Percentiles rank a stretch among this genome's conserved stretches.
Evolutionary conservation across 2,888 invertebrate genomes (phyloP).

Genomic region (Volucella inflata): DNA sequence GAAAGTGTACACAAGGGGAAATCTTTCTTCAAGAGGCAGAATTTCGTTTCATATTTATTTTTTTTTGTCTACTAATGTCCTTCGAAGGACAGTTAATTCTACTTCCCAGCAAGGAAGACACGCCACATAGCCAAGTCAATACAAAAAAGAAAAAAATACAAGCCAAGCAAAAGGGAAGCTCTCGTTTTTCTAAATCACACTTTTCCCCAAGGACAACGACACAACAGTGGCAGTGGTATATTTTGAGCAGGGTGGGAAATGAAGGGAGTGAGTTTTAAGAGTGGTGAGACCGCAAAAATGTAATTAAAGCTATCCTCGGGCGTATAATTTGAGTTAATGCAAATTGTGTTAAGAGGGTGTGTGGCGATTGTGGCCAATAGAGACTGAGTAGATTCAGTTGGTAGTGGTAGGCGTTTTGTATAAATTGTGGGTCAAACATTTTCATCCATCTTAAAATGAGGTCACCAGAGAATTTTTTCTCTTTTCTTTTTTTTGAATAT

Average conservation of each 20-base stretch:
- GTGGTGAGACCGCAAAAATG: conserved; percentile 68
- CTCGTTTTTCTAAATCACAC: conserved; percentile 44
- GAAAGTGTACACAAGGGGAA: conserved; percentile 59
- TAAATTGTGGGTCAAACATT: conserved; percentile 40
- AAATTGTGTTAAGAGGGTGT: conserved; percentile 63
- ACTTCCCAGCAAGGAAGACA: conserved; percentile 30
- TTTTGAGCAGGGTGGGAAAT: conserved; percentile 25
- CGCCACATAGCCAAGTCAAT: background rate
- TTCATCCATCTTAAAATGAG: conserved; percentile 17
- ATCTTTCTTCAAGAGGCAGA: conserved; percentile 15
- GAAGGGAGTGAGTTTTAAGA: conserved; percentile 25
- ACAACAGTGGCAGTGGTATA: background rate
- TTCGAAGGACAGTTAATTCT: conserved; percentile 56
- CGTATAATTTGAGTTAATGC: conserved; percentile 70
- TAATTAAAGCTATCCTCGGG: conserved; percentile 69
- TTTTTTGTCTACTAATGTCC: conserved; percentile 17
- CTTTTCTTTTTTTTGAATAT: no score
- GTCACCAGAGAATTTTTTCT: background rate
- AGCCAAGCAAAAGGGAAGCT: background rate
- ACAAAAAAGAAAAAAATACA: conserved; percentile 12
- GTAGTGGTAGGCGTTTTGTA: conserved; percentile 35
- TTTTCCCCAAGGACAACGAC: conserved; percentile 28
- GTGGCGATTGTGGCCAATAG: conserved; percentile 34
- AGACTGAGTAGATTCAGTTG: background rate
- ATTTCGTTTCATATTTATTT: no score